phyloP scores from a whole-genome alignment of 1,140 invertebrate species.

The Drosophila kurseongensis region DNA sequence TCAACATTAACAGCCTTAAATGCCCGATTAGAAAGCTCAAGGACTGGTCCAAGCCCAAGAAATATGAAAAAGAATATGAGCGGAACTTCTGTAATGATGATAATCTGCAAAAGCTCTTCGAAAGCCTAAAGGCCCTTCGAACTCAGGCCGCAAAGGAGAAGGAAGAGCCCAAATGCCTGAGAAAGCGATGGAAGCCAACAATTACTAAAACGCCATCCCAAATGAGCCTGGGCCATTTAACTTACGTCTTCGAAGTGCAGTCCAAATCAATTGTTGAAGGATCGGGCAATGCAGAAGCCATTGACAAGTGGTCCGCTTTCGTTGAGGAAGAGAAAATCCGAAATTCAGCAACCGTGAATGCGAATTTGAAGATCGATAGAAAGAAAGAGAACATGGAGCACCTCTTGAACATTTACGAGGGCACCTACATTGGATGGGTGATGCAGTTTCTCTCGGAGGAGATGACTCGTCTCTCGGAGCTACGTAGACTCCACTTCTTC shows the following conservation, averaged over 20 bases:
- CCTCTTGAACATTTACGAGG: constrained; percentile 67
- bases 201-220: not conserved
- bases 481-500: constrained; percentile 89
- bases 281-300: not conserved
- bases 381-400: constrained; percentile 57
- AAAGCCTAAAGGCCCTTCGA: constrained; percentile 48
- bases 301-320: no score
- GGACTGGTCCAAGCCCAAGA: constrained; percentile 75
- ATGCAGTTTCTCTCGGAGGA: constrained; percentile 86
- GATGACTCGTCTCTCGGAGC: constrained; percentile 88
- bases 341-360: not conserved
- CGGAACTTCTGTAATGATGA: constrained; percentile 76
- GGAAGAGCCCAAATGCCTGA: constrained; percentile 54
- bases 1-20: constrained; percentile 44
- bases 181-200: constrained; percentile 1
- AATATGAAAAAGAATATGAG: constrained; percentile 65
- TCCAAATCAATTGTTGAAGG: not conserved
- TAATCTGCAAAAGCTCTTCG: constrained; percentile 72
- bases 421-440: constrained; percentile 69
- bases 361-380: constrained; percentile 29
- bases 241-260: not conserved
- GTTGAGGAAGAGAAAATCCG: not conserved
- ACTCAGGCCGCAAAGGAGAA: constrained; percentile 35
- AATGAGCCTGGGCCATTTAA: not conserved
- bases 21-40: constrained; percentile 76